Base-by-base conservation (phyloP, 2,113 vertebrate genomes). In the Sphaerodactylus townsendi region DNA sequence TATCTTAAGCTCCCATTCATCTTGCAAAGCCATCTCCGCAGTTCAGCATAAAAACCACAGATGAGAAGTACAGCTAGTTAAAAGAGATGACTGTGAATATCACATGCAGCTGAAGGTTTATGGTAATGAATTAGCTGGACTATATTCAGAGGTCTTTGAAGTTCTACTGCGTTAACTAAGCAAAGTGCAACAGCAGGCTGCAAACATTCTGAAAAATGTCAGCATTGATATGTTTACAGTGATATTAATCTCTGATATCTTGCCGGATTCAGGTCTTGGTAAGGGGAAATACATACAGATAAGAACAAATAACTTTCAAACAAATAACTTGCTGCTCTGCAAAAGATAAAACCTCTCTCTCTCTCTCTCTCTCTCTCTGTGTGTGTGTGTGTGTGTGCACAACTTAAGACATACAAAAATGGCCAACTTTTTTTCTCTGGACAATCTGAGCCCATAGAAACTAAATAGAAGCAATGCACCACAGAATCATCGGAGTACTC, bases 101-200 rank as follows among this genome's bases (percentile, higher is more conserved):
- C 21, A 6, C 66, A 41, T 86, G 65, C 33, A 28, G 25, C 44
- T 56, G 19, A 77, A 78, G 41, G 68, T 64, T 78, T 86, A 78
- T 66, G 80, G 75, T 72, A 86, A 48, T 50, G 75, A 10, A 41
- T 53, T 53, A 46, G n/a, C 1, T n/a, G 1, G 0, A 17, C 0
- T 25, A 15, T 39, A 46, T 72, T 65, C 66, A 6, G n/a, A 71
- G 65, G 23, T 15, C 62, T 17, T n/a, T 3, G 35, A n/a, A 41
- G 64, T 77, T 79, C 80, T n/a, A n/a, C 81, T 82, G n/a, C n/a
- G n/a, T n/a, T n/a, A n/a, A n/a, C 78, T 59, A 84, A 68, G 35
- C 14, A 46, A 77, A 81, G 71, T 13, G 66, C 48, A 21, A 46
- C 64, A 50, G 1, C 33, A 65, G 15, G 10, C 21, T 53, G 56